Evolutionary conservation across 2,888 invertebrate species (phyloP).

Genomic region (Hyles lineata): DNA sequence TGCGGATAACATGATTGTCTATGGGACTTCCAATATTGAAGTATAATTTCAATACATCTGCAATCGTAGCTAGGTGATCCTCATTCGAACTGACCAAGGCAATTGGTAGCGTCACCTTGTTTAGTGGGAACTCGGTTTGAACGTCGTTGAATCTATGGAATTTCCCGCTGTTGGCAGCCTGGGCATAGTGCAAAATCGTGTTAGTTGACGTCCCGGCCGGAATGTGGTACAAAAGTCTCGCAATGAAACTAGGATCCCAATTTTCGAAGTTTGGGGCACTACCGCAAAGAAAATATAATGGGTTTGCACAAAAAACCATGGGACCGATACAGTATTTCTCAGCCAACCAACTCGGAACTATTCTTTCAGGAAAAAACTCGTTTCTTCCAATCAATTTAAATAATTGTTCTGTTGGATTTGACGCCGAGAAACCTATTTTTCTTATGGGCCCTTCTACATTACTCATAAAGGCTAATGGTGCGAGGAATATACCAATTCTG

Average conservation of each 20-base stretch:
- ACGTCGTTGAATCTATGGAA: constrained; percentile 61
- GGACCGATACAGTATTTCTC: constrained; percentile 58
- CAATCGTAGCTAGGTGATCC: constrained; percentile 61
- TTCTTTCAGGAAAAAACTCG: constrained; percentile 62
- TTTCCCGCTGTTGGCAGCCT: constrained; percentile 58
- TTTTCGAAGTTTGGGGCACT: constrained; percentile 43
- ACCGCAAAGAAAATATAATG: constrained; percentile 66
- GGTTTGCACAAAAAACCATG: constrained; percentile 62
- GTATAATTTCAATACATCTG: constrained; percentile 61
- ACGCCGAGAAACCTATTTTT: constrained; percentile 49
- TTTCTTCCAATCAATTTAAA: constrained; percentile 54
- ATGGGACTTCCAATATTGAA: constrained; percentile 61
- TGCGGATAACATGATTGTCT: constrained; percentile 61
- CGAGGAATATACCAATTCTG: constrained; percentile 63
- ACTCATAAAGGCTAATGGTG: constrained; percentile 64
- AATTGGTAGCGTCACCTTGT: constrained; percentile 58
- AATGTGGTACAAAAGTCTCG: constrained; percentile 59
- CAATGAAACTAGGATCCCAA: constrained; percentile 54
- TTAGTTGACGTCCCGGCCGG: constrained; percentile 70
- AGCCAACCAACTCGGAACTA: constrained; percentile 58
- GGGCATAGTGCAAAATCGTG: constrained; percentile 68
- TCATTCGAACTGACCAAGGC: constrained; percentile 64
- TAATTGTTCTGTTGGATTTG: constrained; percentile 48
- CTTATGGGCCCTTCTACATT: constrained; percentile 60
- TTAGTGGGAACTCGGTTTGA: constrained; percentile 51